Evolutionary conservation across 2,888 invertebrate genomes (phyloP).

Genomic region (Deroplatys truncata): DNA sequence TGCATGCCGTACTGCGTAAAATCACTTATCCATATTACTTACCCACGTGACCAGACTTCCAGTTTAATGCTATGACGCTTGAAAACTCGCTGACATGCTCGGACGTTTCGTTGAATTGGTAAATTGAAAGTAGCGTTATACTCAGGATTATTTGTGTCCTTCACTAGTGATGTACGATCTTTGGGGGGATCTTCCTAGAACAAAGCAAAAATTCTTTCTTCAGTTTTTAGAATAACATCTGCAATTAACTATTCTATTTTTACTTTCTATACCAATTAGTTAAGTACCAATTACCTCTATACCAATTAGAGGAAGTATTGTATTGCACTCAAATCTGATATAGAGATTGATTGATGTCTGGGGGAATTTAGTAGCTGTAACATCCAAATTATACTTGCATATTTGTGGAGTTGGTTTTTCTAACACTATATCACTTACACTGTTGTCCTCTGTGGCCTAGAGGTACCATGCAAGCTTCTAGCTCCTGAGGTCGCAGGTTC

Average conservation of each 20-base stretch:
- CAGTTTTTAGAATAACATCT: slow-evolving; percentile 11
- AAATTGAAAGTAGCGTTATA: slow-evolving; percentile 78
- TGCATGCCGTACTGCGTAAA: background rate
- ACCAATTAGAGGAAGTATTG: too few relatives aligned
- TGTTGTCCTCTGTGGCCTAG: too few relatives aligned
- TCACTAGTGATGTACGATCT: slow-evolving; percentile 73
- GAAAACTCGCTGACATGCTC: slow-evolving; percentile 80
- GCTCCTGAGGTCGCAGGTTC: too few relatives aligned
- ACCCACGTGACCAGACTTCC: slow-evolving; percentile 76
- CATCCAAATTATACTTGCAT: too few relatives aligned
- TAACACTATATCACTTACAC: too few relatives aligned
- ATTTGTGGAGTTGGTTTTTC: too few relatives aligned
- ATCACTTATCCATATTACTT: background rate
- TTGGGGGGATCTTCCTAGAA: slow-evolving; percentile 65
- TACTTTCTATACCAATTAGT: background rate
- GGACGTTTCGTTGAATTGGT: slow-evolving; percentile 70
- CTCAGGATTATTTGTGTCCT: slow-evolving; percentile 83
- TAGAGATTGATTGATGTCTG: too few relatives aligned
- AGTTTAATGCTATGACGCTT: slow-evolving; percentile 87
- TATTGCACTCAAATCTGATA: too few relatives aligned
- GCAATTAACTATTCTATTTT: slow-evolving; percentile 3
- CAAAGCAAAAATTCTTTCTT: background rate
- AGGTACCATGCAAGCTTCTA: too few relatives aligned
- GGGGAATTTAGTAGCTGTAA: too few relatives aligned
- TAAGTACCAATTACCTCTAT: too few relatives aligned